Evolutionary conservation across 2,113 vertebrate species (phyloP), one percentile per base, ranked within the genome.

Genomic region (Callopanchax toddi): DNA sequence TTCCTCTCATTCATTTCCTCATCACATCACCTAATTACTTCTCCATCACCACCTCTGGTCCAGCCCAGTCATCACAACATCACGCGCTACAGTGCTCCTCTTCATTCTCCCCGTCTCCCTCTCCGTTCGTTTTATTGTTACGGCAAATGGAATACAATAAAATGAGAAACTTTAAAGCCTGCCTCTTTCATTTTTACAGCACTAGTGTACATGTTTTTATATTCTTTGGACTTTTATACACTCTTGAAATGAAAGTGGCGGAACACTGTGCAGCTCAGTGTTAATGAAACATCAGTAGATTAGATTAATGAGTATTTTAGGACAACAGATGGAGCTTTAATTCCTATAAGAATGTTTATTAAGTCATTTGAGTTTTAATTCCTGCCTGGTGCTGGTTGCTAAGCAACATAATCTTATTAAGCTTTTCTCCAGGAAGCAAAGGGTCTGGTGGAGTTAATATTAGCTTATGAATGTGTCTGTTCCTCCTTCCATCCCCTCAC

Each of bases 401-500:
- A 66, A 63, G 73, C 72, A 74, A 67, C 74, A 29, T 10, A 1
- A 18, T 4, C 39, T 68, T 45, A 76, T 74, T 60, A 53, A 34
- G 57, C n/a, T 45, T 64, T 70, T 73, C 13, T 55, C 13, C 44
- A n/a, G 23, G 53, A 71, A 71, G 63, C 59, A 36, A 23, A 36
- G 36, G 23, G 17, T 71, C 53, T 71, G 71, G 39, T 29, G 25
- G 50, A 74, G 62, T 25, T 37, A 60, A 49, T 79, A 64, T 67
- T 66, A 50, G 12, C 21, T 82, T 55, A 80, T 72, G 51, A 57
- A 68, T 55, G 21, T 48, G 45, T 26, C 44, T 80, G 39, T 3
- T 16, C 37, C 56, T 67, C 4, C 26, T 20, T 51, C 53, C 53
- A 39, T 40, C 20, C 6, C 5, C 62, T 86, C 58, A 92, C 91